phyloP scores from a whole-genome alignment of 2,888 invertebrate genomes.

The Eucriotettix oculatus region DNA sequence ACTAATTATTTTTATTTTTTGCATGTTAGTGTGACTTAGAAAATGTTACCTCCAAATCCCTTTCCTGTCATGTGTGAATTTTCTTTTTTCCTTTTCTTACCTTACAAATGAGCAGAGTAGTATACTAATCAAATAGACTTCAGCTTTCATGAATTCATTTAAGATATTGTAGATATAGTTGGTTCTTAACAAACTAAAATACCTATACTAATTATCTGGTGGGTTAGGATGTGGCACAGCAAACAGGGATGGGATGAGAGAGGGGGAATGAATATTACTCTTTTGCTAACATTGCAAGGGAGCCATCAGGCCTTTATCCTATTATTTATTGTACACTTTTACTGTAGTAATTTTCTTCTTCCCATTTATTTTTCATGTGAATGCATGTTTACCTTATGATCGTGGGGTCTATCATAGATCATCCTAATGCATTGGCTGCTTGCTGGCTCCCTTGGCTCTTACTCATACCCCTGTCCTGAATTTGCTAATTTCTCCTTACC shows the following conservation, averaged over 20 bases:
- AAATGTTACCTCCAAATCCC: not conserved
- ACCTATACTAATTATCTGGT: too few relatives aligned
- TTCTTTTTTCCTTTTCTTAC: too few relatives aligned
- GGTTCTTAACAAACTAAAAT: too few relatives aligned
- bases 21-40: conserved; percentile 14
- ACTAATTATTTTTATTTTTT: conserved; percentile 6
- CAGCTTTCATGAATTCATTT: too few relatives aligned
- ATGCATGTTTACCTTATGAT: too few relatives aligned
- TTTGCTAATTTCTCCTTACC: not conserved
- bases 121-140: too few relatives aligned
- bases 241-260: not conserved
- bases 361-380: too few relatives aligned
- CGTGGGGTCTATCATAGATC: not conserved
- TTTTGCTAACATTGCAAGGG: conserved; percentile 1
- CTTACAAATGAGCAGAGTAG: too few relatives aligned
- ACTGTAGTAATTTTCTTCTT: not conserved
- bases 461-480: not conserved
- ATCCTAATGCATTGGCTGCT: conserved; percentile 4
- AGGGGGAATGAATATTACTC: not conserved
- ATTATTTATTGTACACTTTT: not conserved
- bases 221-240: too few relatives aligned
- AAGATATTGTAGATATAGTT: too few relatives aligned
- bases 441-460: conserved; percentile 12
- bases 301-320: conserved; percentile 3
- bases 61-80: too few relatives aligned